Conservation (phyloP, 2,113 vertebrate species). For the Siniperca knerii region DNA sequence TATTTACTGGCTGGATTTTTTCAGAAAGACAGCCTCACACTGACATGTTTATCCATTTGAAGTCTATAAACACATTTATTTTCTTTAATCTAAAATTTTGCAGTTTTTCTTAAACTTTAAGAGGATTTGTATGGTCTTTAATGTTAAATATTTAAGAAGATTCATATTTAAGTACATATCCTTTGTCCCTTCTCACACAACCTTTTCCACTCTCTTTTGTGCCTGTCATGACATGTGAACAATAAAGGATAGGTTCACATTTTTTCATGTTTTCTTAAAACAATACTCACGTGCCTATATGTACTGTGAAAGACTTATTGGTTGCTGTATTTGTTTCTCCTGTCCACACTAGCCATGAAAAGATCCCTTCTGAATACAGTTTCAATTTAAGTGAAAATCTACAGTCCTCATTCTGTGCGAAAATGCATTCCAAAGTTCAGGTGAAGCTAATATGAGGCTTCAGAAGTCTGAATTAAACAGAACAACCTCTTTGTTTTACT, state of each 20-base stretch:
- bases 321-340: not conserved
- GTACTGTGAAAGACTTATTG: not conserved
- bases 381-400: not conserved
- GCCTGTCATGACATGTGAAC: not conserved
- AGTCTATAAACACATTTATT: not conserved
- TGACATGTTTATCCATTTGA: slow-evolving; percentile 22
- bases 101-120: not conserved
- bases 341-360: not conserved
- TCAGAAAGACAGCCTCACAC: slow-evolving; percentile 30
- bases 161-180: not conserved
- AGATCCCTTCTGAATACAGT: not conserved
- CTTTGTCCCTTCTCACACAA: not conserved
- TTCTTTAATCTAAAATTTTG: not conserved
- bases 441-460: not conserved
- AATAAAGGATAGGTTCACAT: not conserved
- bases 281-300: too few species aligned
- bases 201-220: not conserved
- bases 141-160: not conserved
- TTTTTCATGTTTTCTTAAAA: not conserved
- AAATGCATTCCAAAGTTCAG: not conserved
- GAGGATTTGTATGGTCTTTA: not conserved
- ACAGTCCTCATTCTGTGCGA: not conserved
- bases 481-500: not conserved
- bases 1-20: slow-evolving; percentile 69
- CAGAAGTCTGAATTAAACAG: not conserved